A percentile compares a stretch with the other conserved stretches of the same genome.
Conservation (phyloP, 2,113 vertebrate genomes). For the Pongo pygmaeus region DNA sequence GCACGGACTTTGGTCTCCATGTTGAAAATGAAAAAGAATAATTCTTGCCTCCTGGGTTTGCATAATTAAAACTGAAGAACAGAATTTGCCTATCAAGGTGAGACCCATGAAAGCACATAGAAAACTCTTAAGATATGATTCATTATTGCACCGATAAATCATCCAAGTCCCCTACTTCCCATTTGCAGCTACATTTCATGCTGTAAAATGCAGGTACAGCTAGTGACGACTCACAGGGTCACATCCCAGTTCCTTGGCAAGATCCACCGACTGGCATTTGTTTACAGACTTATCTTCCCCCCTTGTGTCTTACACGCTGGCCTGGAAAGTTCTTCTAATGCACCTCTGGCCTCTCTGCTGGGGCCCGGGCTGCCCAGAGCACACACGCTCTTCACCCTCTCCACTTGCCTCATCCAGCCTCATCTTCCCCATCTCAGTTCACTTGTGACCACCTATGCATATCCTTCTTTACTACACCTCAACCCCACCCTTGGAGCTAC, state of each 20-base stretch:
- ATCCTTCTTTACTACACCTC: fast-evolving
- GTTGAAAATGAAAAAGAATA: constrained; percentile 5
- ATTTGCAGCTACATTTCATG: not conserved
- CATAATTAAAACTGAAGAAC: constrained; percentile 20
- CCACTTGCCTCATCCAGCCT: not conserved
- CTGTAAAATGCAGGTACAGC: not conserved
- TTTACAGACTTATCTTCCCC: not conserved
- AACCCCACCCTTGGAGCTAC: not conserved
- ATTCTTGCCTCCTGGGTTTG: not conserved
- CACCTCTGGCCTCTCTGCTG: not conserved
- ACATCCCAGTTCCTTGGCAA: not conserved
- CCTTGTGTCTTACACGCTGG: not conserved
- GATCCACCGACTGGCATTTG: not conserved
- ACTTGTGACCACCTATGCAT: fast-evolving
- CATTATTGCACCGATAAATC: not conserved
- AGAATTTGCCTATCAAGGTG: not conserved
- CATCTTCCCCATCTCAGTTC: not conserved
- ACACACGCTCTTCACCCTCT: fast-evolving
- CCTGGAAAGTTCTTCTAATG: not conserved
- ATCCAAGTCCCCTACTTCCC: not conserved
- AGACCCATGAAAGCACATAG: not conserved
- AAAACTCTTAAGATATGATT: not conserved
- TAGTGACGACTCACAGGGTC: not conserved
- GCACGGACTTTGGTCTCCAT: not conserved
- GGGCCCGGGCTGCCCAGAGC: not conserved